Conservation (phyloP, 30 jellyfish, hydroid and myxozoan genomes). For the Sanderia malayensis region DNA sequence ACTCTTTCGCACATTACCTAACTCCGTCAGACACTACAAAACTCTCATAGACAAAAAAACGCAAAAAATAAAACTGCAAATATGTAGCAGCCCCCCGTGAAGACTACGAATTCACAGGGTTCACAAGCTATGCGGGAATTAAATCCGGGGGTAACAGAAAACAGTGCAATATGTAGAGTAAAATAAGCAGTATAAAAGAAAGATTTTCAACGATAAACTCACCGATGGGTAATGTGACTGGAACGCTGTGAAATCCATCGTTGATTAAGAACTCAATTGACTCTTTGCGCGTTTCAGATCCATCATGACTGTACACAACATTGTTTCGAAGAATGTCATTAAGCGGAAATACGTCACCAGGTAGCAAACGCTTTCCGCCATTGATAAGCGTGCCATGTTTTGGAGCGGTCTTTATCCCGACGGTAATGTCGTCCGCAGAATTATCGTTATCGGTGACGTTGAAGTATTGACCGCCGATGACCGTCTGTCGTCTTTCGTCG, state of each 20-base stretch:
- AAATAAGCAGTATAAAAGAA: slow-evolving; percentile 1
- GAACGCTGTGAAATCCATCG: slow-evolving; percentile 78
- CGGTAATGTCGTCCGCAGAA: slow-evolving; percentile 57
- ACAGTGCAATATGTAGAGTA: background rate
- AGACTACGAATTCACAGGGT: too few relatives aligned
- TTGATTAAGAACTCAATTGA: slow-evolving; percentile 53
- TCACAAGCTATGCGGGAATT: too few relatives aligned
- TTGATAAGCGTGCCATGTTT: slow-evolving; percentile 66
- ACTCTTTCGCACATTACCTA: too few relatives aligned
- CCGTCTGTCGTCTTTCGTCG: slow-evolving; percentile 58
- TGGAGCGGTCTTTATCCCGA: slow-evolving; percentile 64
- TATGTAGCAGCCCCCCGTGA: too few relatives aligned
- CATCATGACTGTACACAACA: slow-evolving; percentile 83
- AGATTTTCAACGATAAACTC: too few relatives aligned
- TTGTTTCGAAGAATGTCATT: slow-evolving; percentile 52
- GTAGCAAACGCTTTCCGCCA: slow-evolving; percentile 45
- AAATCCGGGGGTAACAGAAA: too few relatives aligned
- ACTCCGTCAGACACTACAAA: too few relatives aligned
- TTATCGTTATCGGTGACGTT: slow-evolving; percentile 77
- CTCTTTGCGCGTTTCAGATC: slow-evolving; percentile 79
- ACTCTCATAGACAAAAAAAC: too few relatives aligned
- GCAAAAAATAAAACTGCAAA: too few relatives aligned
- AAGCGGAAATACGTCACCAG: slow-evolving; percentile 69
- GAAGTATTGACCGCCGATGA: slow-evolving; percentile 52
- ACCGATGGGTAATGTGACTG: slow-evolving; percentile 72